Conservation (phyloP, 2,113 vertebrate species). For the Barbus barbus region DNA sequence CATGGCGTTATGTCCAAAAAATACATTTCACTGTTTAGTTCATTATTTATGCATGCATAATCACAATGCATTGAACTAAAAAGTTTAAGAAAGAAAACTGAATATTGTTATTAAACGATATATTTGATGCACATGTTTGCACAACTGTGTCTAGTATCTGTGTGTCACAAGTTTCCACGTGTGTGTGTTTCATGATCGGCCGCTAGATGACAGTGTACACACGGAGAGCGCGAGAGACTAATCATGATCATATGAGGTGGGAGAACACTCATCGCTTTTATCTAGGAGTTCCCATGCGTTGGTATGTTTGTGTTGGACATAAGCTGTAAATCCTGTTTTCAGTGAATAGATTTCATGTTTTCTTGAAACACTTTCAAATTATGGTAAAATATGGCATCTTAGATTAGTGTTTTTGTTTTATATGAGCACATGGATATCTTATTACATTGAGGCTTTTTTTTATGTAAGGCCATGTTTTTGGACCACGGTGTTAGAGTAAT, state of each 20-base stretch:
- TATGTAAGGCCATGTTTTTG: background rate
- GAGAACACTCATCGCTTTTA: background rate
- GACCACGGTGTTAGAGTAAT: too few relatives aligned
- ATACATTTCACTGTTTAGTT: background rate
- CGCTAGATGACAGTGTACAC: conserved; percentile 49
- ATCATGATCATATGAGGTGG: too few relatives aligned
- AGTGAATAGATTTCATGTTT: background rate
- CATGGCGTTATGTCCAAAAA: too few relatives aligned
- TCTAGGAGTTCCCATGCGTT: background rate
- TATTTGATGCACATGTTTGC: background rate
- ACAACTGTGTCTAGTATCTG: background rate
- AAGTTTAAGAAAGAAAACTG: background rate
- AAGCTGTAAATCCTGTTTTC: background rate
- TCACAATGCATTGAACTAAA: background rate
- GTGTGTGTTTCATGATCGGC: background rate
- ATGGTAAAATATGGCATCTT: too few relatives aligned
- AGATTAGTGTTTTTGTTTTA: background rate
- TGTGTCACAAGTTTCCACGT: background rate
- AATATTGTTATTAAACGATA: background rate
- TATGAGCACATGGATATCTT: background rate
- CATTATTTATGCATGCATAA: background rate
- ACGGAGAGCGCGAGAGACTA: background rate
- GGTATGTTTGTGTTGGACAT: background rate
- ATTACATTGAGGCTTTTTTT: background rate
- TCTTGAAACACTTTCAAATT: background rate